Evolutionary conservation across 2,797 vertebrate genomes (phyloP), one percentile per base, ranked within the genome.

Genomic region (Enteromius mattozi): DNA sequence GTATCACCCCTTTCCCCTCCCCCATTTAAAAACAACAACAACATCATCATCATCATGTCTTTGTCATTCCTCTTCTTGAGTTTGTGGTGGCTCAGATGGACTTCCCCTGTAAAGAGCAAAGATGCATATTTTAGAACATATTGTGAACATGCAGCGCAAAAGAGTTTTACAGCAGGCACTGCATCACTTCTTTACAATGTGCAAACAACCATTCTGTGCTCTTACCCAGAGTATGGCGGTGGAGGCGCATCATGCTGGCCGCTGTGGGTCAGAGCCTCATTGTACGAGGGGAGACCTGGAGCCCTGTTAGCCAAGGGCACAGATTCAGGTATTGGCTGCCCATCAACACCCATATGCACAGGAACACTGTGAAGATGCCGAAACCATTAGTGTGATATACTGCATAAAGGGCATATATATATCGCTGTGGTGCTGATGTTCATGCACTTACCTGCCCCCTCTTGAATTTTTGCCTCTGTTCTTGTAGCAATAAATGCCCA

Each of bases 221-320:
- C 91, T 89, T 89, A 95, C 95, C 93, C 94, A 61, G 94, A 90
- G 81, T 95, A 96, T 3, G 95, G 93, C 2, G 95, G 95, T 27
- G 95, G 95, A 0, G 93, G 92, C 10, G 93, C 93, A 59, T 96
- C 94, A 0, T 95, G 89, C 82, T 92, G 92, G 6, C 94, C 94
- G 4, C 91, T 92, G 86, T 16, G 86, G 85, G 75, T 81, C 84
- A 95, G 86, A 87, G 92, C 94, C 12, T 95, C 94, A 0, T 82
- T 92, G 91, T 95, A 96, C 75, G 91, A 93, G 30, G 95, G 94
- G 2, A 95, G 89, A 83, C 86, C 92, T 0, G 93, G 94, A 7
- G 82, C 70, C 0, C 92, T 87, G 27, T 24, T 84, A 61, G 92
- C 27, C 42, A 95, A 87, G 19, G 94, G 92, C 35, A 93, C 86